These are phyloP conservation scores for Tachuris rubrigastra DNA, from an alignment of 2,113 vertebrate species.

Conservation along the genomic window DNA sequence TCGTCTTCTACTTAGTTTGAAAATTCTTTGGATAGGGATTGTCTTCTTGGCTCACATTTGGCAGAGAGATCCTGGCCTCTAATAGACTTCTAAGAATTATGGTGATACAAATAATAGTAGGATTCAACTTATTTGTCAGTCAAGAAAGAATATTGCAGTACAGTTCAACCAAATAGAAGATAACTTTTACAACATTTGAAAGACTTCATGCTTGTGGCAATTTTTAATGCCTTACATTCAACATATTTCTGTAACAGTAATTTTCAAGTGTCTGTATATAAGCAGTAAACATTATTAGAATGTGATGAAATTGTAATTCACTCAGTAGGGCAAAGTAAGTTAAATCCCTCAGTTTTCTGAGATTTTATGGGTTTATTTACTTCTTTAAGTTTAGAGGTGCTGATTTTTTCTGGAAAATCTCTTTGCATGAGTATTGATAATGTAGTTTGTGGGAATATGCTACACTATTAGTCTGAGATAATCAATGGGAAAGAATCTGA, in stretches of 20 bases:
- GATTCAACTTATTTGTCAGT: neutral
- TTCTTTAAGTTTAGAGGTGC: neutral
- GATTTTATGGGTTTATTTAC: neutral
- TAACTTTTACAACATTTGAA: neutral
- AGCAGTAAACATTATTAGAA: neutral
- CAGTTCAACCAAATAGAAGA: neutral
- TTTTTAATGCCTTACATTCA: neutral
- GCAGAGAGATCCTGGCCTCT: neutral
- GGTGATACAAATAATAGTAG: neutral
- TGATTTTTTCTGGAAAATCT: neutral
- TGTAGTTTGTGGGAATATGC: neutral
- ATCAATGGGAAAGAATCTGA: neutral
- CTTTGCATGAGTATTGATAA: neutral
- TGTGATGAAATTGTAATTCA: neutral
- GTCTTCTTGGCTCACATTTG: neutral
- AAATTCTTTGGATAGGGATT: conserved; percentile 18
- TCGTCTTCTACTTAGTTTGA: conserved; percentile 7
- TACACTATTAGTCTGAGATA: neutral
- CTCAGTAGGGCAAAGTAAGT: neutral
- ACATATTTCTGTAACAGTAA: neutral
- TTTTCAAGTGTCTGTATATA: neutral
- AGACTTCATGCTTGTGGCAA: neutral
- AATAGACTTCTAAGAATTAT: neutral
- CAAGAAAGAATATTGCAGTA: neutral
- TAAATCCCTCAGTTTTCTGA: neutral